These are phyloP conservation scores for Electrophaes corylata DNA, from an alignment of 2,888 invertebrate genomes.

Conservation along the genomic window DNA sequence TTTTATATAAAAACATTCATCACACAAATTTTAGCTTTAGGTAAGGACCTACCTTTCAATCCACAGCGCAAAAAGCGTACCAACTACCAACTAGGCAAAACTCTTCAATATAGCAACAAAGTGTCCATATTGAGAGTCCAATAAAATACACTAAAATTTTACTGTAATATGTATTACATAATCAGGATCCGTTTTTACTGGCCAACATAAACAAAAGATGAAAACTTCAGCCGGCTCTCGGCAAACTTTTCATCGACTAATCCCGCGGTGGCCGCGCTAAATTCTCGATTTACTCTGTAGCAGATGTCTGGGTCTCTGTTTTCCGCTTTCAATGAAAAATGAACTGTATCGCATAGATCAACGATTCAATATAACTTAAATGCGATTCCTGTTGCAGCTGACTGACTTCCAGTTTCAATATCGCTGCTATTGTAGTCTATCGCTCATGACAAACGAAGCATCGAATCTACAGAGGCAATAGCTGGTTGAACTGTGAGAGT, in stretches of 20 bases:
- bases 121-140: neutral
- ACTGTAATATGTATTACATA: slow-evolving; percentile 5
- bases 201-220: slow-evolving; percentile 74
- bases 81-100: too few species aligned
- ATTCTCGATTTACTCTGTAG: slow-evolving; percentile 78
- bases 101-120: too few species aligned
- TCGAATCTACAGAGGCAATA: neutral
- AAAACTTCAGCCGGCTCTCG: slow-evolving; percentile 65
- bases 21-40: too few species aligned
- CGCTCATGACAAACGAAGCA: neutral
- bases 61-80: too few species aligned
- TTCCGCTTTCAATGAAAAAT: neutral
- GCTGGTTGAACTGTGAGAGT: neutral
- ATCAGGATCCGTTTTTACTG: slow-evolving; percentile 13
- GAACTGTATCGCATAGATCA: neutral
- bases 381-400: neutral
- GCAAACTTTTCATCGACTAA: slow-evolving; percentile 74
- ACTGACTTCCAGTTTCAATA: neutral
- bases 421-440: neutral
- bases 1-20: too few species aligned
- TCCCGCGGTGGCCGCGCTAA: slow-evolving; percentile 72
- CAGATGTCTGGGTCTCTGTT: slow-evolving; percentile 42
- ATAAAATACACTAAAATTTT: neutral
- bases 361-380: neutral
- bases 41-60: too few species aligned